Conservation (phyloP, 2,113 vertebrate species). For the Rhinoderma darwinii region DNA sequence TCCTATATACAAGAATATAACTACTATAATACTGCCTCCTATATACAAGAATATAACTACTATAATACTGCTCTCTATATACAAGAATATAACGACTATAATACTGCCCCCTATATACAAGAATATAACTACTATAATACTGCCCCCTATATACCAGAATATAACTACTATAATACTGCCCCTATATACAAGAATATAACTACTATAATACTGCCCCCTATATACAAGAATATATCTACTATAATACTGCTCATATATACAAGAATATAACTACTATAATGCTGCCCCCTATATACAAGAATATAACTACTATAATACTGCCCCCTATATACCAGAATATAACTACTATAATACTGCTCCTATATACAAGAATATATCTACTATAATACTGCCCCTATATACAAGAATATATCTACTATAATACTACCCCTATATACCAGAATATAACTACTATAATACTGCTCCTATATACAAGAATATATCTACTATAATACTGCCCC, state of each 20-base stretch:
- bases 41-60: too few species aligned
- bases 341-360: neutral
- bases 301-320: neutral
- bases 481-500: neutral
- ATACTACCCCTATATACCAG: neutral
- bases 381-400: neutral
- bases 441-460: neutral
- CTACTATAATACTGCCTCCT: too few species aligned
- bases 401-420: slow-evolving; percentile 5
- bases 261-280: neutral
- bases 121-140: neutral
- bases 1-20: too few species aligned
- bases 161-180: slow-evolving; percentile 17
- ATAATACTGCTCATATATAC: neutral
- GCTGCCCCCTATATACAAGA: slow-evolving; percentile 5
- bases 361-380: neutral
- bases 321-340: neutral
- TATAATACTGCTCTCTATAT: too few species aligned
- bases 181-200: slow-evolving; percentile 14
- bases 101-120: neutral
- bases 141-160: neutral
- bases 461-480: slow-evolving; percentile 6
- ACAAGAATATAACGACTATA: too few species aligned
- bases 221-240: slow-evolving; percentile 2
- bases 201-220: neutral